These are phyloP conservation scores for Megaceryle torquata DNA, from an alignment of 2,113 vertebrate species.

Conservation along the genomic window DNA sequence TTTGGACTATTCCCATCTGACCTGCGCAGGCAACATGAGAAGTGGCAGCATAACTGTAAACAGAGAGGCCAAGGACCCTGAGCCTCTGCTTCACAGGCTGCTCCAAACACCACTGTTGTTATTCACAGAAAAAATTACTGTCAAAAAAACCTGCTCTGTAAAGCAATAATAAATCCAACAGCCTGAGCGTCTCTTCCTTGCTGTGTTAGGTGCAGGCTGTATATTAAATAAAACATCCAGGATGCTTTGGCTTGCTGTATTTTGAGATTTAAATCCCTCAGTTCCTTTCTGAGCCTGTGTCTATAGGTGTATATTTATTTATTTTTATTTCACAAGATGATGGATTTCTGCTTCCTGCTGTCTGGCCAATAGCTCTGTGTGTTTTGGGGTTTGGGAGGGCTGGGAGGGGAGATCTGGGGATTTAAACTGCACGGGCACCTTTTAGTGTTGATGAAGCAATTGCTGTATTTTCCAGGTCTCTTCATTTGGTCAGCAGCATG, in stretches of 20 bases:
- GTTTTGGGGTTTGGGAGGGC: neutral
- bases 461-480: neutral
- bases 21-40: neutral
- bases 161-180: neutral
- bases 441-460: neutral
- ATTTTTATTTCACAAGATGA: neutral
- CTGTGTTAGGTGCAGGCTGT: neutral
- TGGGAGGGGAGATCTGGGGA: neutral
- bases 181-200: neutral
- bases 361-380: neutral
- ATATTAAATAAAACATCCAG: neutral
- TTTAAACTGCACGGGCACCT: neutral
- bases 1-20: slow-evolving; percentile 47
- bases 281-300: neutral
- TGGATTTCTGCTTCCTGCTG: neutral
- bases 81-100: slow-evolving; percentile 34
- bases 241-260: neutral
- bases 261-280: neutral
- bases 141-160: neutral
- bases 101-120: neutral
- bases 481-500: neutral
- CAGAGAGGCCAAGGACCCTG: slow-evolving; percentile 49
- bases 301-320: fast-evolving
- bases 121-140: slow-evolving; percentile 47
- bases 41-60: slow-evolving; percentile 50